These are phyloP conservation scores for Dolichallabes microphthalmus DNA, from an alignment of 2,113 vertebrate genomes.

Conservation along the genomic window DNA sequence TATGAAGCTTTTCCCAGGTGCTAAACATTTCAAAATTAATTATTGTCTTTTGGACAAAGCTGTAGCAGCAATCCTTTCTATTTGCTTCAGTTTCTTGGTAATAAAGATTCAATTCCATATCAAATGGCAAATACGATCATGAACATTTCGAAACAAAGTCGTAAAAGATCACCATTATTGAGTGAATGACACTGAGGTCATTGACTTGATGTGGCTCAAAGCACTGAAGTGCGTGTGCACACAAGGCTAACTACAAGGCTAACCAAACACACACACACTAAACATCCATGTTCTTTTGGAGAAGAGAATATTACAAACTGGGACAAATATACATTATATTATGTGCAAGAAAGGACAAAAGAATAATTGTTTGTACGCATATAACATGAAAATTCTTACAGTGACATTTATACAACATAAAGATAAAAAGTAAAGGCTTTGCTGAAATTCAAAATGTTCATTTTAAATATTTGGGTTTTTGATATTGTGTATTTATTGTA, in stretches of 20 bases:
- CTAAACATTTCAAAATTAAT: background rate
- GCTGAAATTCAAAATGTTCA: background rate
- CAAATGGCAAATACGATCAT: background rate
- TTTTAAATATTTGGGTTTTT: background rate
- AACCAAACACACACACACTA: constrained; percentile 59
- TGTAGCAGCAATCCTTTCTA: background rate
- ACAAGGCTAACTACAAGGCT: constrained; percentile 51
- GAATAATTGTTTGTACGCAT: background rate
- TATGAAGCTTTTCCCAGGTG: background rate
- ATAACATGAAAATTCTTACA: background rate
- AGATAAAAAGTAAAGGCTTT: background rate
- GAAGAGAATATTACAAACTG: background rate
- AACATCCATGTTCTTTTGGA: constrained; percentile 45
- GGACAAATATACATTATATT: background rate
- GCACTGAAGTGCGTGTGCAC: constrained; percentile 8
- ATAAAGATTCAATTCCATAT: background rate
- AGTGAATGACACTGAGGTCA: constrained; percentile 29
- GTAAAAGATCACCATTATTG: background rate
- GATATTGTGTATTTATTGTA: background rate
- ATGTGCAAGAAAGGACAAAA: constrained; percentile 12
- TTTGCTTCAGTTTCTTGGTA: background rate
- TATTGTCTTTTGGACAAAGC: background rate
- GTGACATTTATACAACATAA: background rate
- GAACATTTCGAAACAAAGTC: background rate
- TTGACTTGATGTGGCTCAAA: constrained; percentile 23